Base-by-base conservation (phyloP, 1,140 invertebrate genomes). In the Psix sp. region DNA sequence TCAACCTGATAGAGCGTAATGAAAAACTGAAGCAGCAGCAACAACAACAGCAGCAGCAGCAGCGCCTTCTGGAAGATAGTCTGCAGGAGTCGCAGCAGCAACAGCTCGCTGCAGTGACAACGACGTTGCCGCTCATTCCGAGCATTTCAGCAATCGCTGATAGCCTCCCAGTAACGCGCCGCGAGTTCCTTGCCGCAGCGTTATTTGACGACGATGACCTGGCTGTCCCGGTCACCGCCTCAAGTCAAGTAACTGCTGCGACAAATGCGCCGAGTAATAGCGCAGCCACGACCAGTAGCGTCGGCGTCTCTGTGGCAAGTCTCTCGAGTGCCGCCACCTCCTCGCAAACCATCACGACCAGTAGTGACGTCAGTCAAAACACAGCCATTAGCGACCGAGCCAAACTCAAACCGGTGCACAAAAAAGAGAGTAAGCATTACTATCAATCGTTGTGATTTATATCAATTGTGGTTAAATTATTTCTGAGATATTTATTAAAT, bases 361-460 rank as follows among this genome's bases (percentile, higher is more conserved):
- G 84, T 46, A 86, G 82, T 18, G 84, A 87, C 38, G 84, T 86
- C 40, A 85, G 88, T 21, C 88, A 92, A 84, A 91, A 90, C 79
- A 94, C 93, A 39, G 92, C 93, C 51, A 93, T 94, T 31, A 93
- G 92, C 82, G 93, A 94, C 87, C 88, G 93, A 71, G 93, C 93
- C 21, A 94, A 94, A 88, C 92, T 91, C 0, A 94, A 94, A 83
- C 91, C 92, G 5, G 91, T 92, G 26, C 92, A 92, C 20, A 94
- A 94, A 81, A 94, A 93, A 80, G 92, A 93, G 77, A 89, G 91
- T 11, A 93, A 91, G 82, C 26, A 10, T 43, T 36, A 18, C 7
- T 36, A 35, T 35, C 6, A 16, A 16, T 11, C 1, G n/a, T n/a
- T 10, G 33, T 40, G 29, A 29, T 26, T 51, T 49, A 18, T 40